Conservation (phyloP, 2,888 invertebrate species). For the Torymus texanus region DNA sequence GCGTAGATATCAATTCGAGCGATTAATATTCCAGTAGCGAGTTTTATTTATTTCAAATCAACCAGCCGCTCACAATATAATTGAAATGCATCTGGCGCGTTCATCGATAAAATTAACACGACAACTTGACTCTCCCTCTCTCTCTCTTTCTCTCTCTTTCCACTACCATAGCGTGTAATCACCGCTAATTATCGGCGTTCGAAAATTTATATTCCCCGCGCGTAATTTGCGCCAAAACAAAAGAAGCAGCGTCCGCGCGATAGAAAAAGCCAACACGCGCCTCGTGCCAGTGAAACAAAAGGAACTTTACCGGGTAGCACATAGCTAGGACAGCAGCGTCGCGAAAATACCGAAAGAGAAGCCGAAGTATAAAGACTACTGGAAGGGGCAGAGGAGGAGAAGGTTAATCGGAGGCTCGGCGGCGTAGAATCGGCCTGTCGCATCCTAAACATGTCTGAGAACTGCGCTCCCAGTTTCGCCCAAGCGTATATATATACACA, state of each 20-base stretch:
- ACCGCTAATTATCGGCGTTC: slow-evolving; percentile 38
- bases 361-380: not conserved
- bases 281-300: slow-evolving; percentile 5
- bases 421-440: slow-evolving; percentile 56
- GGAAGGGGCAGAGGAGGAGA: not conserved
- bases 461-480: slow-evolving; percentile 60
- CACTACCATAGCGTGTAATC: slow-evolving; percentile 21
- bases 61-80: not conserved
- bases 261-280: not conserved
- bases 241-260: not conserved
- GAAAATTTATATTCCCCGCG: slow-evolving; percentile 37
- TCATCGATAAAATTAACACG: slow-evolving; percentile 17
- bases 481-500: slow-evolving; percentile 35
- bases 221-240: not conserved
- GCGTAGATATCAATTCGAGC: too few species aligned
- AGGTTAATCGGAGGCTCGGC: slow-evolving; percentile 32
- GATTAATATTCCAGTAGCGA: slow-evolving; percentile 20
- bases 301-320: not conserved
- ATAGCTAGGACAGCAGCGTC: not conserved
- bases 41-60: not conserved
- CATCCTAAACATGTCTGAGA: slow-evolving; percentile 64
- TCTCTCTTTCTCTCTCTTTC: too few species aligned
- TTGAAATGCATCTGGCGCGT: slow-evolving; percentile 14
- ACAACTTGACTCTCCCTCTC: not conserved
- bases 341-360: not conserved